A percentile compares a stretch with the other conserved stretches of the same genome.
phyloP scores from a whole-genome alignment of 2,888 invertebrate species.

The Sinelater perroti region DNA sequence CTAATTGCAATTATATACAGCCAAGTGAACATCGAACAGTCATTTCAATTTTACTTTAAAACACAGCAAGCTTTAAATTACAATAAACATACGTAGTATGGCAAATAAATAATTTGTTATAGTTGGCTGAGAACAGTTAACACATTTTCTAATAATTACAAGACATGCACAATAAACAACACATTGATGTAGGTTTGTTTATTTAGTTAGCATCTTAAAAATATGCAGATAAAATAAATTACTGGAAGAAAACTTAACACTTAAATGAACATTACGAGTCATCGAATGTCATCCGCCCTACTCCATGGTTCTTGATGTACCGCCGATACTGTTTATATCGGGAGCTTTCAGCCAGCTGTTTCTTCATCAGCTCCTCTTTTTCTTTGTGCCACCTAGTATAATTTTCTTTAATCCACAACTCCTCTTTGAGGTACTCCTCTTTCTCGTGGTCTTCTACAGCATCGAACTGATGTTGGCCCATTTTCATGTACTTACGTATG shows the following conservation, averaged over 20 bases:
- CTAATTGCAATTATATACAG: no score
- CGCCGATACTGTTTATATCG: constrained; percentile 89
- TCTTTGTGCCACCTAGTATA: constrained; percentile 81
- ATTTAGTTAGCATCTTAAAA: no score
- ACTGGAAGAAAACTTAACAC: not conserved
- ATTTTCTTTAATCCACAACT: constrained; percentile 85
- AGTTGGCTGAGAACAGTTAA: no score
- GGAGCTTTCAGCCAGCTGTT: constrained; percentile 84
- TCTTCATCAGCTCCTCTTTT: constrained; percentile 86
- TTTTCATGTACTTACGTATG: constrained; percentile 80
- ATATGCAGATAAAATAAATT: not conserved
- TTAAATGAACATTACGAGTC: constrained; percentile 67
- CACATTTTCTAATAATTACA: no score
- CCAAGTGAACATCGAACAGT: no score
- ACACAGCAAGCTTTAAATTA: no score
- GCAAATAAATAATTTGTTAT: no score
- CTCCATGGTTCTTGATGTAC: constrained; percentile 90
- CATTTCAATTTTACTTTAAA: no score
- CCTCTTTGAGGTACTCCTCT: constrained; percentile 75
- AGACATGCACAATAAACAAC: no score
- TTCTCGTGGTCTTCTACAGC: constrained; percentile 78
- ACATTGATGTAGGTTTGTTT: no score
- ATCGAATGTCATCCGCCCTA: constrained; percentile 91
- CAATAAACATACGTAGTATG: no score
- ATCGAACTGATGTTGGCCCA: constrained; percentile 76